Conservation (phyloP, 2,113 vertebrate genomes). For the Toxostoma redivivum region DNA sequence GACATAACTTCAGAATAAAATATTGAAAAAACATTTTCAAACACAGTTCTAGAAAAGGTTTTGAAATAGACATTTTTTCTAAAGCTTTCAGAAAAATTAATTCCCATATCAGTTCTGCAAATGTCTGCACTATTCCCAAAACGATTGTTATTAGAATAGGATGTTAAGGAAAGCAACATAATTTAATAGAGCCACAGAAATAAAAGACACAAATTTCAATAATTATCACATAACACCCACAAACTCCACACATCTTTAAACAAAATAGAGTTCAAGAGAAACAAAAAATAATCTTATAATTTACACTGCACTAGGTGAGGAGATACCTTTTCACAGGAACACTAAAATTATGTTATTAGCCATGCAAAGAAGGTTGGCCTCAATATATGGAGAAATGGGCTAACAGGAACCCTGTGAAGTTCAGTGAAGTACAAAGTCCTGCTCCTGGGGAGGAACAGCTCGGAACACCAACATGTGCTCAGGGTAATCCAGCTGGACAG, state of each 20-base stretch:
- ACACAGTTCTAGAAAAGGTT: background rate
- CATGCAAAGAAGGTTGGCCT: background rate
- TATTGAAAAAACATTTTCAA: background rate
- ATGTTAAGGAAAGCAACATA: background rate
- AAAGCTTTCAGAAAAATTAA: background rate
- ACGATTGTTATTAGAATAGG: background rate
- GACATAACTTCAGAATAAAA: background rate
- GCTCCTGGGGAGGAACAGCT: background rate
- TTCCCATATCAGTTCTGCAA: background rate
- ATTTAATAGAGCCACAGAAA: background rate
- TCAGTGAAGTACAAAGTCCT: fast-evolving
- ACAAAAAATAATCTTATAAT: background rate
- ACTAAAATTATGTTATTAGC: background rate
- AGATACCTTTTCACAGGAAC: background rate
- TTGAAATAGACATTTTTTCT: background rate
- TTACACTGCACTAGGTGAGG: background rate
- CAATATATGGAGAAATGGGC: background rate
- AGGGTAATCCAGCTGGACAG: background rate
- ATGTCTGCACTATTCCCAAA: background rate
- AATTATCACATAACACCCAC: background rate
- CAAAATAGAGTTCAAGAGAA: background rate
- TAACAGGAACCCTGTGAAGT: background rate
- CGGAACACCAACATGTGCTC: fast-evolving
- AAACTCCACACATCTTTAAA: background rate
- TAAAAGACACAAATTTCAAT: background rate